Evolutionary conservation across 2,888 invertebrate species (phyloP).

Genomic region (Ophonus ardosiacus): DNA sequence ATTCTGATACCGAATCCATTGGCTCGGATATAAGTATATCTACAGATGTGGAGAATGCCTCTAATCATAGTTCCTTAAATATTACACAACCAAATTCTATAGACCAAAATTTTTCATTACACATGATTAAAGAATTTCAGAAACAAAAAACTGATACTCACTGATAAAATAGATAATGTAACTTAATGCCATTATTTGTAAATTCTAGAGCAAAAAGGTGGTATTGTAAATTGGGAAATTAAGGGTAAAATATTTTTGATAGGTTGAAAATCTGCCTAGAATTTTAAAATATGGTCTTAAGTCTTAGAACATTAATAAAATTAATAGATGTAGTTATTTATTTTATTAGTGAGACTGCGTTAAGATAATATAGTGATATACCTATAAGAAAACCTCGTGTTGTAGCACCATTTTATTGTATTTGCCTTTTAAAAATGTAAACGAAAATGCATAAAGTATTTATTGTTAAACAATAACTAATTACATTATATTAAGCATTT

Average conservation of each 20-base stretch:
- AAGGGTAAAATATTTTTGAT: slow-evolving; percentile 25
- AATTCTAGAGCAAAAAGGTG: slow-evolving; percentile 28
- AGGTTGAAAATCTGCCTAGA: slow-evolving; percentile 15
- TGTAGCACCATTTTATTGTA: not conserved
- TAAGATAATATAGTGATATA: slow-evolving; percentile 28
- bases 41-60: slow-evolving; percentile 28
- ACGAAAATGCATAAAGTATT: too few species aligned
- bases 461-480: too few species aligned
- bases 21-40: slow-evolving; percentile 31
- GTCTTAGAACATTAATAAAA: not conserved
- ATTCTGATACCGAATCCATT: slow-evolving; percentile 35
- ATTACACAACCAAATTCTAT: slow-evolving; percentile 16
- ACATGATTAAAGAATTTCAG: slow-evolving; percentile 21
- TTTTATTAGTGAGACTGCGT: slow-evolving; percentile 48
- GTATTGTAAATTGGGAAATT: not conserved
- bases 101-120: slow-evolving; percentile 4
- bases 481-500: too few species aligned
- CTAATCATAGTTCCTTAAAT: slow-evolving; percentile 36
- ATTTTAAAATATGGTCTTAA: slow-evolving; percentile 40
- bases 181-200: slow-evolving; percentile 14
- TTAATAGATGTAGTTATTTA: slow-evolving; percentile 30
- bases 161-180: slow-evolving; percentile 26
- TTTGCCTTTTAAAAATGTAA: too few species aligned
- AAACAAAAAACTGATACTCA: slow-evolving; percentile 28
- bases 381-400: not conserved